Evolutionary conservation across 2,797 vertebrate species (phyloP).

Genomic region (Florisuga fusca): DNA sequence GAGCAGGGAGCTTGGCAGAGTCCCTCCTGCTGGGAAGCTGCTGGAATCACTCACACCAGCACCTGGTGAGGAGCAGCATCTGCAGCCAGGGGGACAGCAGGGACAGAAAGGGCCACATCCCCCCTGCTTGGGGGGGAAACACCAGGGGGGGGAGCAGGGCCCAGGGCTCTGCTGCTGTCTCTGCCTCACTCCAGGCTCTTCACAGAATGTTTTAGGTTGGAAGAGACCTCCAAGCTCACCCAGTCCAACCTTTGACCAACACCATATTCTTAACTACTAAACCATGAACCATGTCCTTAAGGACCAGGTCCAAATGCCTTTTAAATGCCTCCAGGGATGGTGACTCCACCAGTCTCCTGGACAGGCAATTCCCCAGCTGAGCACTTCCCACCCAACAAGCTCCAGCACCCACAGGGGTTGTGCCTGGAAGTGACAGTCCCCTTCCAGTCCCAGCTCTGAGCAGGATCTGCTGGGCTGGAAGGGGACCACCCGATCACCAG

Average conservation of each 20-base stretch:
- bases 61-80: not conserved
- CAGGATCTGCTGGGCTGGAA: not conserved
- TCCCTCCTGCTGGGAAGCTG: not conserved
- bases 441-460: not conserved
- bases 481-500: not conserved
- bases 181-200: accelerated
- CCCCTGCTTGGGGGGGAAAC: not conserved
- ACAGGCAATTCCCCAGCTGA: too few relatives aligned
- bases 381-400: not conserved
- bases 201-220: too few relatives aligned
- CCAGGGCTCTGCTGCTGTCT: not conserved
- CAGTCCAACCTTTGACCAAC: too few relatives aligned
- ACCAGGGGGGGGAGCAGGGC: not conserved
- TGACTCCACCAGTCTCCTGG: too few relatives aligned
- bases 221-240: too few relatives aligned
- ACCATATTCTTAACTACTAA: too few relatives aligned
- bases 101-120: not conserved
- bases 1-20: constrained; percentile 19
- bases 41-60: not conserved
- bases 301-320: too few relatives aligned
- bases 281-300: too few relatives aligned
- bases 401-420: not conserved
- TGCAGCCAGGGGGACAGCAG: not conserved
- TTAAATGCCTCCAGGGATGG: too few relatives aligned
- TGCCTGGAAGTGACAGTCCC: not conserved